Evolutionary conservation across 1,140 invertebrate species (phyloP).

Genomic region (Papilio polytes): DNA sequence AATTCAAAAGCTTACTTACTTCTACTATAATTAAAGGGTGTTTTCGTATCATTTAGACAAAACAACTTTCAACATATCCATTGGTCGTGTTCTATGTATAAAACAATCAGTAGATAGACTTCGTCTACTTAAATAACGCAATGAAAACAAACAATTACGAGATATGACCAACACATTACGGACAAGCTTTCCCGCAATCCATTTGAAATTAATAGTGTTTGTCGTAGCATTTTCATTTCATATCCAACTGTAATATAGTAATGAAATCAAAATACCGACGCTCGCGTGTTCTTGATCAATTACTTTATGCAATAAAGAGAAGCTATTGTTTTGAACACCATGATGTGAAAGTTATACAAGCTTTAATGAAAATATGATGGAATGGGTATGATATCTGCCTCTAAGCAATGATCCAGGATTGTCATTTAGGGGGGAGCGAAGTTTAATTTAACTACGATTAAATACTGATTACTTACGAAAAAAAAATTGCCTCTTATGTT

Average conservation of each 20-base stretch:
- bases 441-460: neutral
- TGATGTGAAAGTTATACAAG: neutral
- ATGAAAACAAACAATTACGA: conserved; percentile 64
- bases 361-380: neutral
- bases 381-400: neutral
- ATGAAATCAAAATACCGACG: conserved; percentile 75
- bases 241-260: conserved; percentile 59
- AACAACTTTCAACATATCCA: conserved; percentile 40
- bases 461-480: no score
- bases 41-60: conserved; percentile 34
- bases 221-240: conserved; percentile 66
- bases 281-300: conserved; percentile 65
- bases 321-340: conserved; percentile 4
- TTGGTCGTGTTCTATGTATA: conserved; percentile 43
- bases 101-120: conserved; percentile 48
- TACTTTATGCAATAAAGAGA: conserved; percentile 40
- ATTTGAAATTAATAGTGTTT: conserved; percentile 66
- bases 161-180: conserved; percentile 51
- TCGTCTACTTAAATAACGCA: conserved; percentile 33
- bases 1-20: conserved; percentile 44
- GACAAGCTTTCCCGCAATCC: conserved; percentile 52
- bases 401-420: neutral
- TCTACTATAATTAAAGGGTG: conserved; percentile 35
- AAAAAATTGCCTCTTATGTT: neutral
- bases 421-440: neutral